A percentile compares a stretch with the other conserved stretches of the same genome.
Evolutionary conservation across 2,888 invertebrate species (phyloP).

Genomic region (Acanthosepion lycidas): DNA sequence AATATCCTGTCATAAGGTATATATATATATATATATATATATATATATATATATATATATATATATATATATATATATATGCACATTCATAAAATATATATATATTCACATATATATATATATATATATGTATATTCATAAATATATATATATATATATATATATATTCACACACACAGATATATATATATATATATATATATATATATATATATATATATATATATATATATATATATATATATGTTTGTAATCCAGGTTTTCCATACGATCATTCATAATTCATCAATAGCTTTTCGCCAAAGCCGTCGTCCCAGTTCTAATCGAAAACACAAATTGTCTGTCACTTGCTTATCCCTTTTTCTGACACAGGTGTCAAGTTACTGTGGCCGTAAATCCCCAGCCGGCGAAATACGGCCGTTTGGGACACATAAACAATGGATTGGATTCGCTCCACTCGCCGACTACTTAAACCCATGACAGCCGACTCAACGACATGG

Average conservation of each 20-base stretch:
- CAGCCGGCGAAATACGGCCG: background rate
- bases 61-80: background rate
- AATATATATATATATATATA: no score
- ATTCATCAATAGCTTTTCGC: background rate
- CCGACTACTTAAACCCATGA: no score
- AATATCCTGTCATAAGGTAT: no score
- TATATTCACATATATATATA: background rate
- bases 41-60: background rate
- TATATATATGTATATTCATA: background rate
- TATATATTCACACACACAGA: no score
- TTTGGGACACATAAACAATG: background rate
- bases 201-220: no score
- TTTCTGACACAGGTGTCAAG: conserved; percentile 10
- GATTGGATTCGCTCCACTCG: background rate
- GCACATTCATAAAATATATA: background rate
- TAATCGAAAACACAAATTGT: conserved; percentile 13
- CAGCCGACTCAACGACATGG: no score
- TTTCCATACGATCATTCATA: background rate
- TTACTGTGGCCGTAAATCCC: background rate
- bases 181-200: no score
- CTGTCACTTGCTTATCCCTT: background rate
- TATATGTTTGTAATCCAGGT: background rate
- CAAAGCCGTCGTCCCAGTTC: no score
- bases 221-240: no score
- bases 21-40: no score